These are phyloP conservation scores for Sebastes diploproa DNA, from an alignment of 2,797 vertebrate species.

Conservation along the genomic window DNA sequence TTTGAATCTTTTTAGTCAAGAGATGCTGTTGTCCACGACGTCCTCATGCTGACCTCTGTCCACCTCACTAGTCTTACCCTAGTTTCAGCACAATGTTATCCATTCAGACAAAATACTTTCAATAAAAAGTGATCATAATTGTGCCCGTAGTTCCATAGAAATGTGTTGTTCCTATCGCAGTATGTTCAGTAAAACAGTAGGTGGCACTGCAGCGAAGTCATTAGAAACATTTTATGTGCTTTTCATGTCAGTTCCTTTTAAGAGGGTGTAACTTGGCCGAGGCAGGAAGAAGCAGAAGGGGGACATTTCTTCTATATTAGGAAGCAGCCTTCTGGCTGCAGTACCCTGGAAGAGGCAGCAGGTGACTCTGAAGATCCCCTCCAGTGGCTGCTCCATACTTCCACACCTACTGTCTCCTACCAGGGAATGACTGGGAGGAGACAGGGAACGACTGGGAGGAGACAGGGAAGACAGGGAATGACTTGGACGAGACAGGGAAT, in stretches of 20 bases:
- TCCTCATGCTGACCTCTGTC: not conserved
- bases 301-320: slow-evolving; percentile 4
- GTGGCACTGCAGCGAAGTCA: not conserved
- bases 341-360: not conserved
- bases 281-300: not conserved
- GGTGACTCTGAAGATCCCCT: not conserved
- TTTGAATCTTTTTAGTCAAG: slow-evolving; percentile 32
- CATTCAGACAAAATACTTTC: not conserved
- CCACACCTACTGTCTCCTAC: too few species aligned
- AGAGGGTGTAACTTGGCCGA: not conserved
- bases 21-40: not conserved
- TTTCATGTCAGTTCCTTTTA: not conserved
- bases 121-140: not conserved
- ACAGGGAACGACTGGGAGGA: too few species aligned
- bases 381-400: not conserved
- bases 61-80: too few species aligned
- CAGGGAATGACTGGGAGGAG: not conserved
- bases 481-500: too few species aligned
- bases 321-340: not conserved
- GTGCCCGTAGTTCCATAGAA: not conserved
- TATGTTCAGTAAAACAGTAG: not conserved
- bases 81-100: not conserved
- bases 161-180: not conserved
- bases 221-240: not conserved
- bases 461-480: too few species aligned